These are phyloP conservation scores for Steinernema hermaphroditum DNA, from an alignment of 2,888 invertebrate genomes.

Conservation along the genomic window DNA sequence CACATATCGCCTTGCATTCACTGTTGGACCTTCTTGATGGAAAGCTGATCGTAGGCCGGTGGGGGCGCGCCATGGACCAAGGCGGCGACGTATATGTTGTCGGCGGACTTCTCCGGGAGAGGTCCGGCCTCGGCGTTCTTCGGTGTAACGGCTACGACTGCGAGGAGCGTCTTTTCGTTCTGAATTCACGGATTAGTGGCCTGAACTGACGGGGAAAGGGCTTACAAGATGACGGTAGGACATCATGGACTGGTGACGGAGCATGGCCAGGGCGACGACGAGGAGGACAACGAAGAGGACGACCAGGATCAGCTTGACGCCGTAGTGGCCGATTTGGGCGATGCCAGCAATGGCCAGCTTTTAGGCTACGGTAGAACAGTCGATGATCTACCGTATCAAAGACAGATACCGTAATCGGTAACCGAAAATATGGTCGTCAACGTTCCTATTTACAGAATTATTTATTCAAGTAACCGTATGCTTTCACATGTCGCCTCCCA, in stretches of 20 bases:
- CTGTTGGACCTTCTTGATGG: conserved; percentile 20
- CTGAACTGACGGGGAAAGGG: not conserved
- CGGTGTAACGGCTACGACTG: not conserved
- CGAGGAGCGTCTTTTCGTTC: not conserved
- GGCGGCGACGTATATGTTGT: not conserved
- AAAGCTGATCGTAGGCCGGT: conserved; percentile 18
- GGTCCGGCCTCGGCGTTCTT: not conserved
- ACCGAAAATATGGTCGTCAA: too few relatives aligned
- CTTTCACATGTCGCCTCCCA: not conserved
- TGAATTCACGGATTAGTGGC: not conserved
- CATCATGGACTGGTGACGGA: conserved; percentile 11
- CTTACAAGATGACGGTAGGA: conserved; percentile 13
- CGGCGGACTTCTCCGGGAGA: not conserved
- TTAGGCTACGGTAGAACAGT: too few relatives aligned
- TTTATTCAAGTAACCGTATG: conserved; percentile 5
- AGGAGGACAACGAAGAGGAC: conserved; percentile 24
- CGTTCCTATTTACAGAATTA: too few relatives aligned
- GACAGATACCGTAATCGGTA: too few relatives aligned
- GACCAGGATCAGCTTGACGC: conserved; percentile 8
- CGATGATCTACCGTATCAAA: too few relatives aligned
- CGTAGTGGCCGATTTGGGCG: conserved; percentile 21
- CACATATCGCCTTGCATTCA: not conserved
- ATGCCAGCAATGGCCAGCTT: not conserved
- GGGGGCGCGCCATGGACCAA: conserved; percentile 9
- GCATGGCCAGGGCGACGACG: conserved; percentile 10